phyloP scores from a whole-genome alignment of 2,797 vertebrate species.

The Chelidonichthys spinosus region DNA sequence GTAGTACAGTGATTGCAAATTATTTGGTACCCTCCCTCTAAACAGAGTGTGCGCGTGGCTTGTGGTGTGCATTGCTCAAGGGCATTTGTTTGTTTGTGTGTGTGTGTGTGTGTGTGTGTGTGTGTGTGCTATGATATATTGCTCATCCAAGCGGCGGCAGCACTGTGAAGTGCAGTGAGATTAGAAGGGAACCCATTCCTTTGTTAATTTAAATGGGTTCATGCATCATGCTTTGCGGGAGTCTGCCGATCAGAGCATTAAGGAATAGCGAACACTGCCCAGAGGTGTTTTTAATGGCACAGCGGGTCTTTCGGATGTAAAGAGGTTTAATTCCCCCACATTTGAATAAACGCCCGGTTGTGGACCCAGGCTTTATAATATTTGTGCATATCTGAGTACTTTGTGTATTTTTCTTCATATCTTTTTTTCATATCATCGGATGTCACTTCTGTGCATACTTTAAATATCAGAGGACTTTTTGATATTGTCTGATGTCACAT shows the following conservation, averaged over 20 bases:
- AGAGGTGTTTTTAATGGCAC: slow-evolving; percentile 97
- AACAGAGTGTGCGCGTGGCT: slow-evolving; percentile 87
- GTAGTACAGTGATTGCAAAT: slow-evolving; percentile 82
- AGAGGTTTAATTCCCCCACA: slow-evolving; percentile 68
- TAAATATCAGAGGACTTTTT: neutral
- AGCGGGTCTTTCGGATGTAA: slow-evolving; percentile 79
- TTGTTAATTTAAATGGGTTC: slow-evolving; percentile 99
- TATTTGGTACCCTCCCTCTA: slow-evolving; percentile 87
- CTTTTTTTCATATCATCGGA: slow-evolving; percentile 17
- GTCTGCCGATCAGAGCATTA: slow-evolving; percentile 81
- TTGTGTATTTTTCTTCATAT: slow-evolving; percentile 22
- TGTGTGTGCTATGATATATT: slow-evolving; percentile 89
- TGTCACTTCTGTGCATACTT: slow-evolving; percentile 7
- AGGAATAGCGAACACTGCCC: slow-evolving; percentile 89
- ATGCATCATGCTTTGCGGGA: slow-evolving; percentile 95
- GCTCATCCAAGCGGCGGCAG: slow-evolving; percentile 92
- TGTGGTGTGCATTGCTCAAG: slow-evolving; percentile 90
- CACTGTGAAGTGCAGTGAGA: slow-evolving; percentile 87
- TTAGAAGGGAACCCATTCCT: slow-evolving; percentile 96
- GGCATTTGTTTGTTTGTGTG: slow-evolving; percentile 85
- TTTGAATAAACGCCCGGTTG: slow-evolving; percentile 71
- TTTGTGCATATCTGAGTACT: slow-evolving; percentile 42
- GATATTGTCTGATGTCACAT: slow-evolving; percentile 7
- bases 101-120: slow-evolving; percentile 43
- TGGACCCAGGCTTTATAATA: slow-evolving; percentile 41